Percentiles rank a stretch among this genome's conserved stretches.
Conservation (phyloP, 1,140 invertebrate species). For the Lordiphosa mommai region DNA sequence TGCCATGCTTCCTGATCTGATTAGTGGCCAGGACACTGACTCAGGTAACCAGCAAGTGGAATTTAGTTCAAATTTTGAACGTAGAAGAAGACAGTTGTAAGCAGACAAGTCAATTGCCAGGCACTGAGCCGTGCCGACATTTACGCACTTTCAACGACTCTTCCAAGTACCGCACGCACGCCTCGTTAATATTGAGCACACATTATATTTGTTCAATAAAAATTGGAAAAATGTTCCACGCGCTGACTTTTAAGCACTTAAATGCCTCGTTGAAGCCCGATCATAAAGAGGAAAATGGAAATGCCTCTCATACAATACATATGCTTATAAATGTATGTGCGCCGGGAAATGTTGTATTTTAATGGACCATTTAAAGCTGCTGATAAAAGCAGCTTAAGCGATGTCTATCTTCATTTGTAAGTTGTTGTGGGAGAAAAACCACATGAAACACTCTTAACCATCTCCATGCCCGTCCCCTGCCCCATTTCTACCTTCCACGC, state of each 20-base stretch:
- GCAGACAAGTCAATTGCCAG: conserved; percentile 30
- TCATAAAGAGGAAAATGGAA: conserved; percentile 26
- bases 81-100: neutral
- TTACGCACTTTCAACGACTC: conserved; percentile 63
- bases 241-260: conserved; percentile 51
- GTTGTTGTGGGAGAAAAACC: conserved; percentile 13
- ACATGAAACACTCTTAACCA: conserved; percentile 22
- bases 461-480: neutral
- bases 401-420: conserved; percentile 44
- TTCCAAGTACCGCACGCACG: conserved; percentile 23
- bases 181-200: conserved; percentile 36
- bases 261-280: conserved; percentile 42
- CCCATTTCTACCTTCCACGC: neutral
- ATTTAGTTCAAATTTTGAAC: conserved; percentile 36
- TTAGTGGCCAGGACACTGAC: conserved; percentile 13
- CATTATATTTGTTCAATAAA: conserved; percentile 62
- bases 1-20: conserved; percentile 10
- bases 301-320: conserved; percentile 1
- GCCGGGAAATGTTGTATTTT: neutral
- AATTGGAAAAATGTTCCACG: conserved; percentile 46
- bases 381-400: conserved; percentile 27
- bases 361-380: conserved; percentile 15
- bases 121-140: conserved; percentile 65
- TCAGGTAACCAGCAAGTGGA: conserved; percentile 17
- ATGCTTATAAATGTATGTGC: conserved; percentile 4